Conservation (phyloP, 1,140 invertebrate genomes). For the Colletes gigas region DNA sequence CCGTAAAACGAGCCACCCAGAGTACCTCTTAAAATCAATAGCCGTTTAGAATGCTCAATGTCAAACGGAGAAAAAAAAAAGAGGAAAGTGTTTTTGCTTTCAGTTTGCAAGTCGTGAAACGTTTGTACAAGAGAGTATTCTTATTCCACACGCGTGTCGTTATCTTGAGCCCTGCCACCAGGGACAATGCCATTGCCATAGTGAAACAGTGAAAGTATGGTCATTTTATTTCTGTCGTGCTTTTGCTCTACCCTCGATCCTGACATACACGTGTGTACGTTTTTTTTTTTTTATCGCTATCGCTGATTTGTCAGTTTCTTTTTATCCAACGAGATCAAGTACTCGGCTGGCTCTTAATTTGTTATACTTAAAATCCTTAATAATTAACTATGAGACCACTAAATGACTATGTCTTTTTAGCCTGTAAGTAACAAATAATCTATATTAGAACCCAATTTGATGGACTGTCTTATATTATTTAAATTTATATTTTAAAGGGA, state of each 20-base stretch:
- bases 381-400: too few species aligned
- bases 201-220: conserved; percentile 80
- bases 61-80: conserved; percentile 42
- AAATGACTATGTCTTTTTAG: too few species aligned
- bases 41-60: not conserved
- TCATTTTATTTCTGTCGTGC: conserved; percentile 72
- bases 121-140: conserved; percentile 41
- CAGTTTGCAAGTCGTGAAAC: conserved; percentile 35
- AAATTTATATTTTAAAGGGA: too few species aligned
- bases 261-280: conserved; percentile 19
- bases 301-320: not conserved
- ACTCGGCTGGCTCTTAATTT: too few species aligned
- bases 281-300: conserved; percentile 30
- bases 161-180: conserved; percentile 66
- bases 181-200: conserved; percentile 81
- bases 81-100: conserved; percentile 61
- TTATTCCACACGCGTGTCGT: conserved; percentile 72
- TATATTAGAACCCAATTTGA: too few species aligned
- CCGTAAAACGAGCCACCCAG: not conserved
- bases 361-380: too few species aligned
- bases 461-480: too few species aligned
- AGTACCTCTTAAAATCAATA: not conserved
- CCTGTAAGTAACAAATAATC: too few species aligned
- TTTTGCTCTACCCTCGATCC: conserved; percentile 51
- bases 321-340: not conserved